Percentiles rank a stretch among this genome's conserved stretches.
phyloP scores from a whole-genome alignment of 2,888 invertebrate species.

The Lissocephala sabroskyi region DNA sequence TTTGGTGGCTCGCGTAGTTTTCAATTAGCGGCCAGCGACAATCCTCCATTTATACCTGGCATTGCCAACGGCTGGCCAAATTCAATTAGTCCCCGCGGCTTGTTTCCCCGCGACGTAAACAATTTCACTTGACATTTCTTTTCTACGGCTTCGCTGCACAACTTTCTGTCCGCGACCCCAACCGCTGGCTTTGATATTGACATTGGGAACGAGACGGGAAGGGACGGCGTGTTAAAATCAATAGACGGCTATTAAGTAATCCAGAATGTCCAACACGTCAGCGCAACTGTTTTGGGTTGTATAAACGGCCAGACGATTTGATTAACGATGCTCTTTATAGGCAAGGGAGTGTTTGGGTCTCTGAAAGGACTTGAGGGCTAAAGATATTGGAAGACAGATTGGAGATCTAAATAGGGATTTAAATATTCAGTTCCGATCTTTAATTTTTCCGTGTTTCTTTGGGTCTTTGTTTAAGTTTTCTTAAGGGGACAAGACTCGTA shows the following conservation, averaged over 20 bases:
- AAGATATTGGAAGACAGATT: too few relatives aligned
- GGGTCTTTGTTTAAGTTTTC: too few relatives aligned
- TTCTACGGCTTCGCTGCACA: conserved; percentile 47
- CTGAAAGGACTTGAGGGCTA: too few relatives aligned
- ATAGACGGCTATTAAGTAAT: conserved; percentile 32
- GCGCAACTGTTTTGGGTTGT: not conserved
- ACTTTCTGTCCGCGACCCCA: not conserved
- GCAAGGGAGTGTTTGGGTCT: too few relatives aligned
- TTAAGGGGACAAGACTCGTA: too few relatives aligned
- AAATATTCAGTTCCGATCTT: too few relatives aligned
- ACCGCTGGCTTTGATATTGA: conserved; percentile 51
- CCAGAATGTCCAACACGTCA: not conserved
- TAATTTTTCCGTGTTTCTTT: too few relatives aligned
- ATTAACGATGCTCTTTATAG: too few relatives aligned
- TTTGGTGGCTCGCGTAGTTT: conserved; percentile 52
- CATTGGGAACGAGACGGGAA: conserved; percentile 29
- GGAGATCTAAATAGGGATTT: too few relatives aligned
- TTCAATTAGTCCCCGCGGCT: conserved; percentile 45
- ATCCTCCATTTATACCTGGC: conserved; percentile 57
- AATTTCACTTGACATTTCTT: conserved; percentile 11
- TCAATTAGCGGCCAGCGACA: conserved; percentile 44
- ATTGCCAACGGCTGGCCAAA: conserved; percentile 40
- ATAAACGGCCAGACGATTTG: too few relatives aligned
- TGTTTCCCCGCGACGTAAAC: conserved; percentile 21
- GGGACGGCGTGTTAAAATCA: conserved; percentile 38